Base-by-base conservation (phyloP, 2,113 vertebrate species). In the Mohoua ochrocephala region DNA sequence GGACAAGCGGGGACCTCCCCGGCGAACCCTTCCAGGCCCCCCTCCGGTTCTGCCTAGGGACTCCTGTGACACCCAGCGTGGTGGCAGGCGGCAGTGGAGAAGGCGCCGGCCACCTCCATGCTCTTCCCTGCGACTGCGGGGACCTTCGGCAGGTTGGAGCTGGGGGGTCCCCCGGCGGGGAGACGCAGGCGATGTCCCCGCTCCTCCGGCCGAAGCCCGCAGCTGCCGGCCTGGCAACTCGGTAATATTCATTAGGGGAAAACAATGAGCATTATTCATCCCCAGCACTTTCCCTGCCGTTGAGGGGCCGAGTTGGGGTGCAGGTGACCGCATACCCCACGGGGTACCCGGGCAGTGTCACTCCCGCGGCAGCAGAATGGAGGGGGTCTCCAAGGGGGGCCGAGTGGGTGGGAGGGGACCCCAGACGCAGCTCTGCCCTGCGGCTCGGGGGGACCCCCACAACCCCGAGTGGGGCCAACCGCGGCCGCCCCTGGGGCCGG, bases 261-360 rank as follows among this genome's bases (percentile, higher is more conserved):
- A 89, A 97, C 96, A 97, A 97, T 95, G 92, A 91, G 75, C 47
- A 56, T 94, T 94, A 92, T 97, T 92, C 93, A 80, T 81, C 75
- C 65, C 47, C 52, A 9, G 52, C 76, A 30, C 87, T 84, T 75
- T 83, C 80, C 30, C 68, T 78, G 73, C 59, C 33, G 13, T 17
- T 27, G 49, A 57, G 90, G 81, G 53, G 44, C 26, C 50, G 42
- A 42, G 23, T 35, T 59, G 83, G 91, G 86, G 71, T 94, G 84
- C 84, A 84, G 92, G 96, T 93, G 92, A 94, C 84, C 94, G 84
- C 87, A 2, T 1, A 69, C 19, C 73, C 78, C 69, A 35, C 41
- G 26, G 81, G n/a, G 74, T 7, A 81, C 64, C 41, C 65, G 31
- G 50, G 45, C 84, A 41, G 63, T 12, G 81, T 31, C 80, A 33